Base-by-base conservation (phyloP, 1,140 invertebrate species). In the Dreissena polymorpha region DNA sequence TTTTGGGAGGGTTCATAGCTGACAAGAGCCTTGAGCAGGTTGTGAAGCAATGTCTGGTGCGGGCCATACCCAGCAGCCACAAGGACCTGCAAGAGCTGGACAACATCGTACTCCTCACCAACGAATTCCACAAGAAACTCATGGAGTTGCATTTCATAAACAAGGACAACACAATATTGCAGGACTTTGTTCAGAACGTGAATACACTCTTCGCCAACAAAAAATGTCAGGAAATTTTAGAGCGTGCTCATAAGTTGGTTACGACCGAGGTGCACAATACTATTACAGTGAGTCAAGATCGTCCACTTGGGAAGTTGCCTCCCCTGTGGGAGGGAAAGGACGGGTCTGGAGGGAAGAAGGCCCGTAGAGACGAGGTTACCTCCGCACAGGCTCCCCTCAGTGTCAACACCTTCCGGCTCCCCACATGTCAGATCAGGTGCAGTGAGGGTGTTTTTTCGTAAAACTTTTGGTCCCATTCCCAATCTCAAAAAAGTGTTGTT, bases 191-290 rank as follows among this genome's bases (percentile, higher is more conserved):
- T 3, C 94, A 95, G 49, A 95, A 97, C 92, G 95, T 98, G 57
- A 96, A 97, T 89, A 92, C 95, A 10, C 92, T 97, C 27, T 97
- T 96, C 93, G 95, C 96, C 53, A 95, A 96, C 86, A 96, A 97
- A 91, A 95, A 96, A 74, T 96, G 96, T 87, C 94, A 96, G 87
- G 94, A 95, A 76, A 95, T 97, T 65, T 89, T 97, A 29, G 94
- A 95, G 49, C 94, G 93, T 85, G 96, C 97, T 0, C 93, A 95
- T 63, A 93, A 93, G 84, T 95, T 98, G 27, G 96, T 97, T 94
- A 95, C 95, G 76, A 95, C 96, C 89, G 96, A 98, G 92, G 93
- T 98, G 50, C 96, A 97, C 90, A 95, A 96, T 81, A 96, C 96
- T 70, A 94, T 96, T 73, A 94, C 94, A 84, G 92, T 95, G 49